These are phyloP conservation scores for Cygnus buccinator DNA, from an alignment of 2,113 vertebrate species.

Conservation along the genomic window DNA sequence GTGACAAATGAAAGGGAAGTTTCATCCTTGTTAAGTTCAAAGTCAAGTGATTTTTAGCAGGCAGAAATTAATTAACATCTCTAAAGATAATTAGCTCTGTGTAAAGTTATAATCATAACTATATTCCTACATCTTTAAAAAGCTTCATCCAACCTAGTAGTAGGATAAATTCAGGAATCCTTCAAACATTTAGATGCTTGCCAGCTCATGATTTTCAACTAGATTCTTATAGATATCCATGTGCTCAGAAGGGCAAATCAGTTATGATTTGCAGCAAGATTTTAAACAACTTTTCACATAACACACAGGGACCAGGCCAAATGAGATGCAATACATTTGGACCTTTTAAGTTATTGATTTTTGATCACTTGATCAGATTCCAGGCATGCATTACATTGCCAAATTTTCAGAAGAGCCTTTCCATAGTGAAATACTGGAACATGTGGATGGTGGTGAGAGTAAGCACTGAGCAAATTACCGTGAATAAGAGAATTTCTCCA, in stretches of 20 bases:
- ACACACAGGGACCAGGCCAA: neutral
- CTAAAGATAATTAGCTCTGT: neutral
- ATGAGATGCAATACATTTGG: neutral
- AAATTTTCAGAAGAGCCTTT: neutral
- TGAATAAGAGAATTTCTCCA: neutral
- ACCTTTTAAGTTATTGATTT: neutral
- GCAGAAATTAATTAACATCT: slow-evolving; percentile 2
- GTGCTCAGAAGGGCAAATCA: neutral
- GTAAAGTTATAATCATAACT: neutral
- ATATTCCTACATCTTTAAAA: neutral
- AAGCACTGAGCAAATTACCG: neutral
- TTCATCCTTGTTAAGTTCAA: neutral
- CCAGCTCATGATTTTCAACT: neutral
- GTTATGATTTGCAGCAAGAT: neutral
- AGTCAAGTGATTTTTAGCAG: slow-evolving; percentile 10
- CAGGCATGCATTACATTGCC: neutral
- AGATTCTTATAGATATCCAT: neutral
- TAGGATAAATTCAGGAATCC: neutral
- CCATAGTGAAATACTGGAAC: neutral
- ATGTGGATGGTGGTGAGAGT: neutral
- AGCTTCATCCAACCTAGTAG: neutral
- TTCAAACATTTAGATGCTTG: neutral
- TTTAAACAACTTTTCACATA: neutral
- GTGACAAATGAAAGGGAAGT: neutral
- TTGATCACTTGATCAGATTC: neutral